Percentiles rank a stretch among this genome's conserved stretches.
Conservation (phyloP, 2,797 vertebrate genomes). For the Otus scops region DNA sequence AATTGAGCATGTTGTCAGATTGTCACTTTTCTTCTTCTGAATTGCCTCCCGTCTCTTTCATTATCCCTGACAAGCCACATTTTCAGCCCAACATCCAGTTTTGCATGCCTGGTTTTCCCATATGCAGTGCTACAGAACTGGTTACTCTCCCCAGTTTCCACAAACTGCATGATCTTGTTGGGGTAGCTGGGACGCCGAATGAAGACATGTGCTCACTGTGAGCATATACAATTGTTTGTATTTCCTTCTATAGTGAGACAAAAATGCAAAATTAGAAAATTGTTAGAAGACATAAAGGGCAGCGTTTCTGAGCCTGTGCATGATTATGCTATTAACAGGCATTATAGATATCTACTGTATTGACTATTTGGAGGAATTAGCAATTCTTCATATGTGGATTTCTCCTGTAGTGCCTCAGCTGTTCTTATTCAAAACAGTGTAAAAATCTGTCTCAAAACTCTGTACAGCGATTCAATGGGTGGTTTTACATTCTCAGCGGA, state of each 20-base stretch:
- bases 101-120: not conserved
- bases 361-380: not conserved
- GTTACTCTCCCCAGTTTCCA: not conserved
- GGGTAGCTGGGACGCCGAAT: not conserved
- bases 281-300: not conserved
- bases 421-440: not conserved
- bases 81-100: not conserved
- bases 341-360: not conserved
- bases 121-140: not conserved
- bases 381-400: not conserved
- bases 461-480: not conserved
- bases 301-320: not conserved
- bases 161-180: not conserved
- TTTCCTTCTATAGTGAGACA: not conserved
- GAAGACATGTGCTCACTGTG: not conserved
- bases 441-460: not conserved
- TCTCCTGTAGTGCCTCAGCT: not conserved
- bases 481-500: not conserved
- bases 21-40: slow-evolving; percentile 47
- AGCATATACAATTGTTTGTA: rapidly evolving
- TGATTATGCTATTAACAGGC: not conserved
- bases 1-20: slow-evolving; percentile 53
- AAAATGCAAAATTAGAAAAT: not conserved
- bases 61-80: not conserved
- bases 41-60: not conserved